A percentile compares a stretch with the other conserved stretches of the same genome.
Evolutionary conservation across 2,113 vertebrate genomes (phyloP).

Genomic region (Brachirus orientalis): DNA sequence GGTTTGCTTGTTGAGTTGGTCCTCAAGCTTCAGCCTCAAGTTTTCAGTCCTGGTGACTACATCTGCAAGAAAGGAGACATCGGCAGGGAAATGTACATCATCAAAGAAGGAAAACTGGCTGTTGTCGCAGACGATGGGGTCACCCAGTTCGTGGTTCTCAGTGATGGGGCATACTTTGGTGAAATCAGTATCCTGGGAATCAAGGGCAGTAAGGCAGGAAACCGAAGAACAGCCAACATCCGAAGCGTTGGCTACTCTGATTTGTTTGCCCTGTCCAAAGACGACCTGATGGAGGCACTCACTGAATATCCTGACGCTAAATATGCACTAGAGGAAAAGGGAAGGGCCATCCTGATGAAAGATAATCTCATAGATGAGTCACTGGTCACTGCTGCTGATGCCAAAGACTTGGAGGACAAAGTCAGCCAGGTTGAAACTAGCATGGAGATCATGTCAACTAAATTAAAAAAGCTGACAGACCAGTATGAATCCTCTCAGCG

Average conservation of each 20-base stretch:
- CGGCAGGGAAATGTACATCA: constrained; percentile 78
- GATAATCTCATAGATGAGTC: constrained; percentile 76
- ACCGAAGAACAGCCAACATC: constrained; percentile 77
- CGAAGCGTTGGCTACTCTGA: constrained; percentile 79
- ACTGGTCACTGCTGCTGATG: constrained; percentile 64
- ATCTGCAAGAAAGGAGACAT: constrained; percentile 80
- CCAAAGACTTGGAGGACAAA: constrained; percentile 89
- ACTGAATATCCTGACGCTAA: constrained; percentile 75
- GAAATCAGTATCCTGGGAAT: constrained; percentile 79
- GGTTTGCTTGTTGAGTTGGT: constrained; percentile 75
- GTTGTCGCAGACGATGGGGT: constrained; percentile 76
- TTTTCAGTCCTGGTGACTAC: constrained; percentile 76
- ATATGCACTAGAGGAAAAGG: constrained; percentile 68
- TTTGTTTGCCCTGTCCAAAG: constrained; percentile 76
- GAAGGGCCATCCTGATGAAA: constrained; percentile 74
- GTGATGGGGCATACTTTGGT: constrained; percentile 77
- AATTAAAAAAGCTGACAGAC: constrained; percentile 84
- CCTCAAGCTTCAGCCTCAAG: constrained; percentile 77
- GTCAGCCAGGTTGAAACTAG: constrained; percentile 82
- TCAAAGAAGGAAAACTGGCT: constrained; percentile 74
- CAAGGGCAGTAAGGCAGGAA: constrained; percentile 78
- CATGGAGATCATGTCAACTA: constrained; percentile 83
- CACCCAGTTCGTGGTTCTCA: constrained; percentile 76
- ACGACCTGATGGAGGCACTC: constrained; percentile 76
- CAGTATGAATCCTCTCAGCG: constrained; percentile 85